Evolutionary conservation across 2,113 vertebrate species (phyloP).

Genomic region (Coturnix japonica): DNA sequence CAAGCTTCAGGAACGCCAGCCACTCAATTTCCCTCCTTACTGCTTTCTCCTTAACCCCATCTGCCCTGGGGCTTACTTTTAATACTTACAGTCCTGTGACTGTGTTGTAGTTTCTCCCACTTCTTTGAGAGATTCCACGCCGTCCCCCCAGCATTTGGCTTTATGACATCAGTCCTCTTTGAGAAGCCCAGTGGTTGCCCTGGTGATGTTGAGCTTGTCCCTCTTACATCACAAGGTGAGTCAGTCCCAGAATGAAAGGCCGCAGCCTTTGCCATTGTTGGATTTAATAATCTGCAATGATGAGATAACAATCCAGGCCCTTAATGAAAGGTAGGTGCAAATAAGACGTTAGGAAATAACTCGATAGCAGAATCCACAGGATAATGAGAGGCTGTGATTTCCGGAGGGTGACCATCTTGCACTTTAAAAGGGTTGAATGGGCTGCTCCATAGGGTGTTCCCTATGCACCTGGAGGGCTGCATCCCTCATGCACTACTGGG

Average conservation of each 20-base stretch:
- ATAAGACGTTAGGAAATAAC: constrained; percentile 34
- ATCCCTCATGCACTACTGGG: not conserved
- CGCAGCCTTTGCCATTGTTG: constrained; percentile 36
- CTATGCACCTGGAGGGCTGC: not conserved
- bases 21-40: not conserved
- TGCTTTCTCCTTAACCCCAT: not conserved
- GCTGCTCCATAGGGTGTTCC: not conserved
- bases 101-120: not conserved
- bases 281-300: constrained; percentile 52
- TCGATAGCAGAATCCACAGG: not conserved
- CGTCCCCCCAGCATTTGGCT: not conserved
- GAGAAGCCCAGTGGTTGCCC: not conserved
- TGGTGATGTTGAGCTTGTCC: constrained; percentile 5
- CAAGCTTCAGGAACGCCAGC: not conserved
- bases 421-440: not conserved
- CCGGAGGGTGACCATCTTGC: not conserved
- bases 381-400: constrained; percentile 41
- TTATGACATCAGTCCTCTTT: not conserved
- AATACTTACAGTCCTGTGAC: not conserved
- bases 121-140: not conserved
- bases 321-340: constrained; percentile 55
- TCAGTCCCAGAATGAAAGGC: constrained; percentile 25
- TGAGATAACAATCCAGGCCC: constrained; percentile 36
- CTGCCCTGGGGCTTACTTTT: not conserved
- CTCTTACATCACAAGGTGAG: constrained; percentile 29